Base-by-base conservation (phyloP, 2,888 invertebrate species). In the Xestia rhomboidea region DNA sequence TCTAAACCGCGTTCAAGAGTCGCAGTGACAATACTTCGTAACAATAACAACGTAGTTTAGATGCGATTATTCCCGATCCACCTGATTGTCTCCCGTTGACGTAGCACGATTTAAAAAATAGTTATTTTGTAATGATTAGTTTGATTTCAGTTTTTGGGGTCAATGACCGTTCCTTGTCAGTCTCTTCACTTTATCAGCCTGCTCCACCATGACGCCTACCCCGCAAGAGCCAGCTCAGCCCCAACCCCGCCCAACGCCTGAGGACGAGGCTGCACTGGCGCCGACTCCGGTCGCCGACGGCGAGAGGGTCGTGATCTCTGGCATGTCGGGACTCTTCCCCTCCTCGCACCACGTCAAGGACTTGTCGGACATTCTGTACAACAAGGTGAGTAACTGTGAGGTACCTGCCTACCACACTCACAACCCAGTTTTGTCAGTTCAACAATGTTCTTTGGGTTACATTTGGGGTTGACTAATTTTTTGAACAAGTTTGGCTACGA, bases 311-410 rank as follows among this genome's bases (percentile, higher is more conserved):
- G 86, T 86, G 8, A 86, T 86, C 46, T 79, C 92, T 15, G 92
- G 92, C 21, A 91, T 92, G 89, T 88, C 92, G 7, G 92, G 92
- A 0, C 85, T 92, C 18, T 92, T 83, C 54, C 92, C 92, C 0
- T 67, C 87, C n/a, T 88, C 90, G 0, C 82, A 79, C 21, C 82
- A 88, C 67, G 78, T 90, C 67, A 83, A 86, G 27, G 89, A 89
- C 5, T 73, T 89, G 18, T 83, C 85, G 0, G 72, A 89, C 0
- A 73, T 86, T 13, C 73, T 60, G 60, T 60, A 60, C 21, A 60
- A 60, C 30, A 60, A 30, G 60, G 60, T 60, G 30, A 60, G 60
- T 54, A n/a, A 54, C 13, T 54, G n/a, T 27, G 13, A 6, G 5
- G 6, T 13, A 54, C 5, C n/a, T n/a, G n/a, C 46, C 46, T 54